Percentiles rank a stretch among this genome's conserved stretches.
phyloP scores from a whole-genome alignment of 2,888 invertebrate genomes.

The Helleia helle region DNA sequence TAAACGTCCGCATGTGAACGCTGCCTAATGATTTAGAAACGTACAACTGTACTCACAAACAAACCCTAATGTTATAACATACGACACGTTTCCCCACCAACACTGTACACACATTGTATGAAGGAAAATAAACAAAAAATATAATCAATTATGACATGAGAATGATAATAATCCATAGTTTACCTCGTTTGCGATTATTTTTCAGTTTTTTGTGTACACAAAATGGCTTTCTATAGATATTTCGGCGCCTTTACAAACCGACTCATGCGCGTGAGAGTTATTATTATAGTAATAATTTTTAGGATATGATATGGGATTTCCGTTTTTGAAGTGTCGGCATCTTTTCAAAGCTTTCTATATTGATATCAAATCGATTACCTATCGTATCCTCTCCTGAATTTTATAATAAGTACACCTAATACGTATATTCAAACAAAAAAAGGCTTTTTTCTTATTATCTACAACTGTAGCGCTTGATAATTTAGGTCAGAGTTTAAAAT shows the following conservation, averaged over 20 bases:
- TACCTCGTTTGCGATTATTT: slow-evolving; percentile 26
- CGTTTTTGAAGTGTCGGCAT: slow-evolving; percentile 43
- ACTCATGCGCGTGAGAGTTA: slow-evolving; percentile 53
- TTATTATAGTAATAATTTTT: slow-evolving; percentile 42
- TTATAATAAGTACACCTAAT: no score
- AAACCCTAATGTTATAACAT: slow-evolving; percentile 10
- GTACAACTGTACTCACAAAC: slow-evolving; percentile 17
- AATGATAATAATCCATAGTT: slow-evolving; percentile 31
- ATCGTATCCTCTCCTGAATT: no score
- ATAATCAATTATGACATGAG: slow-evolving; percentile 27
- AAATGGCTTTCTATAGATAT: slow-evolving; percentile 33
- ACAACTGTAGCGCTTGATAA: no score
- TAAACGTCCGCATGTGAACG: slow-evolving; percentile 60
- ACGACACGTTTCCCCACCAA: no score
- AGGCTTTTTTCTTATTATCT: no score
- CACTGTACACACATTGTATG: slow-evolving; percentile 1
- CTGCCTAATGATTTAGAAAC: slow-evolving; percentile 66
- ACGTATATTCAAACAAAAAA: no score
- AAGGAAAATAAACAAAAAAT: slow-evolving; percentile 13
- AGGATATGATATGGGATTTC: slow-evolving; percentile 64
- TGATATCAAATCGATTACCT: not conserved
- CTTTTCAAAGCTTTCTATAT: slow-evolving; percentile 44
- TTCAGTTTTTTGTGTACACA: slow-evolving; percentile 26
- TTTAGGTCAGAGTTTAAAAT: no score
- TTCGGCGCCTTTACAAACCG: slow-evolving; percentile 45